These are phyloP conservation scores for Hylomyscus alleni DNA, from an alignment of 2,797 vertebrate genomes.

Conservation along the genomic window DNA sequence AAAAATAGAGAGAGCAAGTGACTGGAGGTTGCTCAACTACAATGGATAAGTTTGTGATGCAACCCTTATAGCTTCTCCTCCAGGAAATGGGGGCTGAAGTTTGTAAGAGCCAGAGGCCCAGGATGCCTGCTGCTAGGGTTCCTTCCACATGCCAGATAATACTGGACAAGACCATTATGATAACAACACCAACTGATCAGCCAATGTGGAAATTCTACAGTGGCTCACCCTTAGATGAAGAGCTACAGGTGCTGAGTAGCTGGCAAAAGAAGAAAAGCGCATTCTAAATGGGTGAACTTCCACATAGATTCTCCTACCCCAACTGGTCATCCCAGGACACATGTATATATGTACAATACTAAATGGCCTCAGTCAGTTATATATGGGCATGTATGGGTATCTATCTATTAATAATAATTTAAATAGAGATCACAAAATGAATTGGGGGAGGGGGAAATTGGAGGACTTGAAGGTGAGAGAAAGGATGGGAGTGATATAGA, in stretches of 20 bases:
- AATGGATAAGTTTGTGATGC: not conserved
- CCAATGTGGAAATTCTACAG: not conserved
- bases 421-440: not conserved
- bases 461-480: not conserved
- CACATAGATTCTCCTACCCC: not conserved
- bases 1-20: not conserved
- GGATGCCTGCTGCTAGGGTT: not conserved
- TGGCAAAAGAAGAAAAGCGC: not conserved
- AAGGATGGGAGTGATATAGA: not conserved
- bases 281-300: not conserved
- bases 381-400: too few relatives aligned
- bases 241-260: not conserved
- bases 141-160: not conserved
- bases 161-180: not conserved
- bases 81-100: not conserved
- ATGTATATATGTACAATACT: not conserved
- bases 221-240: not conserved
- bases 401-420: not conserved
- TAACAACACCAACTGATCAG: not conserved
- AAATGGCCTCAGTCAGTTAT: not conserved
- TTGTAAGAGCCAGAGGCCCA: not conserved
- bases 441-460: not conserved
- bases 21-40: not conserved
- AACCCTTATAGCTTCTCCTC: not conserved
- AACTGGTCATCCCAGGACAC: not conserved